A percentile compares a stretch with the other conserved stretches of the same genome.
Conservation (phyloP, 2,113 vertebrate genomes). For the Eira barbara region DNA sequence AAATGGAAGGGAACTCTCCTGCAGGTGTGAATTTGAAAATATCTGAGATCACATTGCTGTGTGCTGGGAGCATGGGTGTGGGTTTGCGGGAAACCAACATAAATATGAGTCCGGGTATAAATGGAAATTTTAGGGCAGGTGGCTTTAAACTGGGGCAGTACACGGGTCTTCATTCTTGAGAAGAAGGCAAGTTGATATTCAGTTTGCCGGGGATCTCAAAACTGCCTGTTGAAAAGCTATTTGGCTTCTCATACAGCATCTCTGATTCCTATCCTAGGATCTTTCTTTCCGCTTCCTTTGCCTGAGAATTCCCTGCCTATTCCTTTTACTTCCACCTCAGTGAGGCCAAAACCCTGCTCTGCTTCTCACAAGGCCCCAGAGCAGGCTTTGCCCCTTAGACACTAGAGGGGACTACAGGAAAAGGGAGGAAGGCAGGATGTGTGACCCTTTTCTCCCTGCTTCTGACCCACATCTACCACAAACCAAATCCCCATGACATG, state of each 20-base stretch:
- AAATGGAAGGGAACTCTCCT: background rate
- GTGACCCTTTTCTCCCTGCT: background rate
- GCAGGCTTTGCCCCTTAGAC: background rate
- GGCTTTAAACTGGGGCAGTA: background rate
- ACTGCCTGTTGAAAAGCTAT: background rate
- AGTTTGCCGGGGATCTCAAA: background rate
- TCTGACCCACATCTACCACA: background rate
- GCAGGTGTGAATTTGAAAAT: background rate
- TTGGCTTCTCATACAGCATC: background rate
- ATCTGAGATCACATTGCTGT: background rate
- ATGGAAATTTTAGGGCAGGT: background rate
- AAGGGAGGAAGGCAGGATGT: background rate
- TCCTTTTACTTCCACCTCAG: background rate
- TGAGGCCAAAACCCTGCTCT: background rate
- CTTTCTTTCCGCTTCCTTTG: background rate
- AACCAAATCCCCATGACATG: background rate
- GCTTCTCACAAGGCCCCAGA: background rate
- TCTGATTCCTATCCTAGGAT: background rate
- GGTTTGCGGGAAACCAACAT: background rate
- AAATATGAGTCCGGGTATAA: background rate
- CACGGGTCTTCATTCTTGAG: background rate
- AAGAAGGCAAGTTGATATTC: background rate
- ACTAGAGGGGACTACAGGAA: background rate
- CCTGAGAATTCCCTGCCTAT: background rate
- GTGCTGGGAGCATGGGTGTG: background rate